These are phyloP conservation scores for Drosophila acutilabella DNA, from an alignment of 2,888 invertebrate genomes.

Conservation along the genomic window DNA sequence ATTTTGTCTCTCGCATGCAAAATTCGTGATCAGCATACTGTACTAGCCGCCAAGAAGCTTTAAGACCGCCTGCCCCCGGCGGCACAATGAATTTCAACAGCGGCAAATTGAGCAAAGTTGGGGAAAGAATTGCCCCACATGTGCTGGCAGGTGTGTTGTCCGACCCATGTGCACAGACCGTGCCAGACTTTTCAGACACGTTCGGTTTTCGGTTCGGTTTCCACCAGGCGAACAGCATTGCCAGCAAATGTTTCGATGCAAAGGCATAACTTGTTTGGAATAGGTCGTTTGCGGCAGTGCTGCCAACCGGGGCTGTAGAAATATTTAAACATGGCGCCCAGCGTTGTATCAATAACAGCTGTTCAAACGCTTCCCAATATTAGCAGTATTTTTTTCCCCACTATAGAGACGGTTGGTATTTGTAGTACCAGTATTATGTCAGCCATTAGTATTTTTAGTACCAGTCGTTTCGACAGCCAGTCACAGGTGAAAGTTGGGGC, in stretches of 20 bases:
- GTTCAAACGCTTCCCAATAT: no score
- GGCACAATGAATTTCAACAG: slow-evolving; percentile 15
- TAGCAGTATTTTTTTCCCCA: no score
- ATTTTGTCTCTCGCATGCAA: slow-evolving; percentile 28
- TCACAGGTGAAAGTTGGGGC: slow-evolving; percentile 43
- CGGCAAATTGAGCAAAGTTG: slow-evolving; percentile 52
- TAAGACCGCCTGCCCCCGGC: slow-evolving; percentile 24
- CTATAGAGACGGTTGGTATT: no score
- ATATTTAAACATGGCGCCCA: no score
- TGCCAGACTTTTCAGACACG: slow-evolving; percentile 79
- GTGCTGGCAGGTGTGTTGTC: slow-evolving; percentile 63
- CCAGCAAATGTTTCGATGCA: slow-evolving; percentile 10
- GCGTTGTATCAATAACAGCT: no score
- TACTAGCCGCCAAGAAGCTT: slow-evolving; percentile 24
- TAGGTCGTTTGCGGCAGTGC: neutral
- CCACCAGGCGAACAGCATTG: slow-evolving; percentile 63
- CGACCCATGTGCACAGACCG: slow-evolving; percentile 65
- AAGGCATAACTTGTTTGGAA: slow-evolving; percentile 13
- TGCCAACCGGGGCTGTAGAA: neutral
- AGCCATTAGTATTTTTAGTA: no score
- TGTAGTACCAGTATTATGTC: no score
- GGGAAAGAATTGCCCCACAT: slow-evolving; percentile 73
- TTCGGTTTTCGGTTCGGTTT: slow-evolving; percentile 79
- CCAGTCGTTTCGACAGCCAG: no score
- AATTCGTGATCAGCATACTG: slow-evolving; percentile 40